Evolutionary conservation across 2,888 invertebrate genomes (phyloP).

Genomic region (Smittia sp.): DNA sequence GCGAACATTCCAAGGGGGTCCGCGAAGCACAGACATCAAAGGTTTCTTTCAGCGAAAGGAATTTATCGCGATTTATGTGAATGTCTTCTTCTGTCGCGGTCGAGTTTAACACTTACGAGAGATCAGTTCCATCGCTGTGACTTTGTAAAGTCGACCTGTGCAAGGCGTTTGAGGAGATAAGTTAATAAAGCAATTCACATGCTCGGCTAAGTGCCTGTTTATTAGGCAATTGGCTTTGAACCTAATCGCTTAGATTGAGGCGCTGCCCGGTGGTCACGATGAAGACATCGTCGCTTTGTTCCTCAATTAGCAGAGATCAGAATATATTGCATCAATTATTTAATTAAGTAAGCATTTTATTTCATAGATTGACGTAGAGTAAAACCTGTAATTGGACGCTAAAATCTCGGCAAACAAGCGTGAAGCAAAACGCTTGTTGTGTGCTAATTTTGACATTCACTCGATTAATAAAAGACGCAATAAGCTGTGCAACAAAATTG

Average conservation of each 20-base stretch:
- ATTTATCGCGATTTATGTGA: not conserved
- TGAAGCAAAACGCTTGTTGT: not conserved
- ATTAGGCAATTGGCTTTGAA: not conserved
- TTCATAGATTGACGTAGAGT: not conserved
- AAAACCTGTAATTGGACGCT: not conserved
- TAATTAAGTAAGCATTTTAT: conserved; percentile 28
- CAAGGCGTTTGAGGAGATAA: too few relatives aligned
- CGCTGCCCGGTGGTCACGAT: not conserved
- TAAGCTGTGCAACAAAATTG: conserved; percentile 19
- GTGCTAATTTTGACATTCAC: conserved; percentile 19
- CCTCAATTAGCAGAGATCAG: not conserved
- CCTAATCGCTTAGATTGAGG: not conserved
- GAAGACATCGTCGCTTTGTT: not conserved
- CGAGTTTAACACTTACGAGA: not conserved
- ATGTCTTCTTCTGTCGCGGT: not conserved
- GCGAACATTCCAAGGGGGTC: not conserved
- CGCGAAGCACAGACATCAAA: too few relatives aligned
- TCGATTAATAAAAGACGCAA: conserved; percentile 24
- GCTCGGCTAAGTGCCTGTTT: not conserved
- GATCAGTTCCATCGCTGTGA: too few relatives aligned
- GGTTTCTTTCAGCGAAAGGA: not conserved
- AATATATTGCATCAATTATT: conserved; percentile 5
- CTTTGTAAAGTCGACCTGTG: too few relatives aligned
- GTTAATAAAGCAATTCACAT: not conserved
- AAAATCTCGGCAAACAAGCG: not conserved